Evolutionary conservation across 1,140 invertebrate species (phyloP), one percentile per base, ranked within the genome.

Genomic region (Bombyx mandarina): DNA sequence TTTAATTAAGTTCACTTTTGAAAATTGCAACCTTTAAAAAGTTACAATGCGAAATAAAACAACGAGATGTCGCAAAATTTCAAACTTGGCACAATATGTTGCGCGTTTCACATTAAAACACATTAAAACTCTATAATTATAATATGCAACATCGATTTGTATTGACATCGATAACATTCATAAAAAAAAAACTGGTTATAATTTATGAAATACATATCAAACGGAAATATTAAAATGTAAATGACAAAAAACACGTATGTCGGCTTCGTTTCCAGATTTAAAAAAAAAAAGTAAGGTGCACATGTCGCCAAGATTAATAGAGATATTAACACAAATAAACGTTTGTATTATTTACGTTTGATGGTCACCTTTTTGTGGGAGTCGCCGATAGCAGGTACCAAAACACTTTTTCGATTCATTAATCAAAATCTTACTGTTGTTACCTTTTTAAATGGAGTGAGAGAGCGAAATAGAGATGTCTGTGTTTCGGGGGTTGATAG

Each of bases 321-420:
- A 84, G 73, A 77, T 70, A 79, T 82, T 80, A 75, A 74, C 68
- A 70, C 63, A 77, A 75, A 74, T 74, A 71, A 71, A 65, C 66
- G 73, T 74, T 68, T 66, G 67, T 70, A 69, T 62, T 62, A 73
- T 78, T 70, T 62, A 78, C 49, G 70, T 61, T 65, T 73, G 68
- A 72, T 65, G 73, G 68, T 63, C 66, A 63, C 60, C 71, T 73
- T 77, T 75, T 77, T 75, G 70, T 77, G 63, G 71, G 71, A 70
- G 78, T 79, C 60, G 65, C 68, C 77, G 70, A 69, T 68, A 70
- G 72, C 82, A 86, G 82, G 82, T 86, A 84, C 65, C 61, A 56
- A 66, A 54, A 62, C 65, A 66, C 63, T 67, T 63, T 63, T 35
- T 35, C 57, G 54, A 51, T 61, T 74, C 73, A 78, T 83, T 86